Percentiles rank a stretch among this genome's conserved stretches.
phyloP scores from a whole-genome alignment of 2,888 invertebrate species.

The Antheraea yamamai region DNA sequence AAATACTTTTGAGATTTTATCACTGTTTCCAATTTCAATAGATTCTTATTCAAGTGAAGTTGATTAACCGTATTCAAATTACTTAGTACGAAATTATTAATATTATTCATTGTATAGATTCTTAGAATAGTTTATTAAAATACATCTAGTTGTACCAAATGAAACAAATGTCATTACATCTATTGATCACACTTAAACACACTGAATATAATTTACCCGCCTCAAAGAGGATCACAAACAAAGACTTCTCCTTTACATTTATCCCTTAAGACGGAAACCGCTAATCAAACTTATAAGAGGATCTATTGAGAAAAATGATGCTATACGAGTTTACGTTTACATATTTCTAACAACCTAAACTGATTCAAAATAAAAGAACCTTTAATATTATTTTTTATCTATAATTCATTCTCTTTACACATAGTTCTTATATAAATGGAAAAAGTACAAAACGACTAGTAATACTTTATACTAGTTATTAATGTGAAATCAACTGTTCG shows the following conservation, averaged over 20 bases:
- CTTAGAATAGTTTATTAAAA: not conserved
- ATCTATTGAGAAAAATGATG: constrained; percentile 2
- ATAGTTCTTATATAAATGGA: not conserved
- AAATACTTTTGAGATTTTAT: too few relatives aligned
- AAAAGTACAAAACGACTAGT: not conserved
- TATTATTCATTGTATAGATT: not conserved
- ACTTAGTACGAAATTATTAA: not conserved
- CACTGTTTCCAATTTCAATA: not conserved
- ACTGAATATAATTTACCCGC: constrained; percentile 40
- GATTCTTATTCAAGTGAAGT: not conserved
- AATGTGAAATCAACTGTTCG: not conserved
- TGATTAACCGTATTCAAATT: not conserved
- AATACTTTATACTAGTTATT: too few relatives aligned
- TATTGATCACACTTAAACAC: constrained; percentile 40
- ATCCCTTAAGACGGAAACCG: constrained; percentile 44
- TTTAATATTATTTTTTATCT: not conserved
- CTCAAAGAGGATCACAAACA: constrained; percentile 47
- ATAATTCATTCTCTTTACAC: not conserved
- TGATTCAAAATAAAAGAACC: not conserved
- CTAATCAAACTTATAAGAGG: constrained; percentile 33
- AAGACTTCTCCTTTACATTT: constrained; percentile 39
- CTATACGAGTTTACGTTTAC: not conserved
- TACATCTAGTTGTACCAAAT: constrained; percentile 22
- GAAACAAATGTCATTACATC: constrained; percentile 35
- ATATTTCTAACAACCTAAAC: not conserved